Evolutionary conservation across 2,113 vertebrate species (phyloP).

Genomic region (Capreolus pygargus): DNA sequence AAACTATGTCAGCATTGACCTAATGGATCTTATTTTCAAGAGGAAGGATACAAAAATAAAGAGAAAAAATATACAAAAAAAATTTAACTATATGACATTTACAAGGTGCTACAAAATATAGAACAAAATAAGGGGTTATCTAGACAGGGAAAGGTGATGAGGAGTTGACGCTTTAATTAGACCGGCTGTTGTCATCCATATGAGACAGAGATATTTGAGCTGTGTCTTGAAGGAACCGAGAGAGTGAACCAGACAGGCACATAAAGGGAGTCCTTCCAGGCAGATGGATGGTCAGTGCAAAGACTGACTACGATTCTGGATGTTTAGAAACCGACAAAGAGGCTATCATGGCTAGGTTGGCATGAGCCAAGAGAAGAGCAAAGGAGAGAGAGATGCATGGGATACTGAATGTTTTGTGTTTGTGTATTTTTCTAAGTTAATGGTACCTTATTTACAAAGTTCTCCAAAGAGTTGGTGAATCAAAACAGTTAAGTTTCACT

Average conservation of each 20-base stretch:
- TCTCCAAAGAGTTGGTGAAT: neutral
- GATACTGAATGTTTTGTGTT: neutral
- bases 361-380: neutral
- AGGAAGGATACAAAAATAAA: neutral
- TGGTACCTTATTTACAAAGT: neutral
- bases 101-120: neutral
- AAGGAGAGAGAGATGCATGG: neutral
- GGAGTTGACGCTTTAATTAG: neutral
- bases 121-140: accelerated
- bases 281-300: neutral
- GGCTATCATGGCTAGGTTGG: neutral
- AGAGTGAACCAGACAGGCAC: neutral
- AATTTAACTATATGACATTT: neutral
- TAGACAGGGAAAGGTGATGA: neutral
- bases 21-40: neutral
- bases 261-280: neutral
- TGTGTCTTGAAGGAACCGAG: neutral
- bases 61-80: neutral
- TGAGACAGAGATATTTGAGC: neutral
- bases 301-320: neutral
- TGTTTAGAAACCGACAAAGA: neutral
- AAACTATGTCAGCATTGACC: neutral
- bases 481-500: neutral
- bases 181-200: neutral
- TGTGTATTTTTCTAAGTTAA: neutral